phyloP scores from a whole-genome alignment of 2,888 invertebrate species.

The Lasioglossum figueresi region DNA sequence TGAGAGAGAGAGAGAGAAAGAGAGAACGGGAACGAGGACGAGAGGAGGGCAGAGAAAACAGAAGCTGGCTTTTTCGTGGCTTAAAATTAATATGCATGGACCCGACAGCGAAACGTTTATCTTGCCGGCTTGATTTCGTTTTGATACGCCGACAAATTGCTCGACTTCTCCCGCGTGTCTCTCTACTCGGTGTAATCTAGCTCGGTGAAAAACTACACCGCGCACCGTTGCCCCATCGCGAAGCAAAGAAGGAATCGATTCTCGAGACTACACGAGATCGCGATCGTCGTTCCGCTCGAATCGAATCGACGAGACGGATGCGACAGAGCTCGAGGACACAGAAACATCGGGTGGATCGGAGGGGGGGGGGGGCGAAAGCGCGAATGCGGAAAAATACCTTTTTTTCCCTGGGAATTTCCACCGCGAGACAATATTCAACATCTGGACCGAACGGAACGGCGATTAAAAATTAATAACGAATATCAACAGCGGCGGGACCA shows the following conservation, averaged over 20 bases:
- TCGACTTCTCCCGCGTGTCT: conserved; percentile 55
- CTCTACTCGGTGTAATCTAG: conserved; percentile 55
- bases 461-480: conserved; percentile 83
- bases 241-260: neutral
- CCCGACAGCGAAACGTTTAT: conserved; percentile 81
- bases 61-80: conserved; percentile 80
- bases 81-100: conserved; percentile 84
- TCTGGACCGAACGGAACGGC: conserved; percentile 71
- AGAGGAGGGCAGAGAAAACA: conserved; percentile 17
- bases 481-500: conserved; percentile 79
- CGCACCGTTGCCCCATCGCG: neutral
- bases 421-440: conserved; percentile 73
- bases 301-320: neutral
- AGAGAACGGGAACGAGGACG: neutral
- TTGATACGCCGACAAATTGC: conserved; percentile 83
- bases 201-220: conserved; percentile 32
- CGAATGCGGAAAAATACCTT: conserved; percentile 55
- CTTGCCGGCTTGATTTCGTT: conserved; percentile 83
- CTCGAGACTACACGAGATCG: neutral
- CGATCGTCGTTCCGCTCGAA: neutral
- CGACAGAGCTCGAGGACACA: neutral
- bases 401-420: conserved; percentile 65
- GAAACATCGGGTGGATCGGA: neutral
- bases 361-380: neutral
- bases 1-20: neutral